Conservation (phyloP, 2,888 invertebrate species). For the Cosmorhoe ocellata region DNA sequence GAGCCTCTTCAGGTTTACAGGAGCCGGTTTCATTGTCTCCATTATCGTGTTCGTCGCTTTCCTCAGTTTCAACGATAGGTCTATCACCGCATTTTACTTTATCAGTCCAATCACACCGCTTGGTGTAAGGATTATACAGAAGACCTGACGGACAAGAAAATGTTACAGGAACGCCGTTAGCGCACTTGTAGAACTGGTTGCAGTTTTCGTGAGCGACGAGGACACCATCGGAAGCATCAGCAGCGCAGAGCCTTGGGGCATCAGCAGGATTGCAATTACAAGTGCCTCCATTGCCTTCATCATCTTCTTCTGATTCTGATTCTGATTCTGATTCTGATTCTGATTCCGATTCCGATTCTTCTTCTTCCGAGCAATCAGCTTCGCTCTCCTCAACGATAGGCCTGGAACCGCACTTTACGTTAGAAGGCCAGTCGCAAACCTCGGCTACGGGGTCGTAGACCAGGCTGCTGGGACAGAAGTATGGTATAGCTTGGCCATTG, state of each 20-base stretch:
- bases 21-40: too few relatives aligned
- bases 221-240: slow-evolving; percentile 36
- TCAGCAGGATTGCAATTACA: slow-evolving; percentile 30
- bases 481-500: slow-evolving; percentile 36
- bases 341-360: too few relatives aligned
- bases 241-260: slow-evolving; percentile 40
- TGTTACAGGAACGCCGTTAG: slow-evolving; percentile 27
- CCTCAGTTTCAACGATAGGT: background rate
- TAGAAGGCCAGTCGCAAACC: slow-evolving; percentile 43
- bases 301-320: too few relatives aligned
- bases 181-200: slow-evolving; percentile 44
- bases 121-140: slow-evolving; percentile 28
- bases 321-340: too few relatives aligned
- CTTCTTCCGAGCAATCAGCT: slow-evolving; percentile 3
- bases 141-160: slow-evolving; percentile 19
- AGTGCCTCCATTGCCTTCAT: background rate
- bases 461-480: slow-evolving; percentile 33
- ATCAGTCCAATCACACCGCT: slow-evolving; percentile 40
- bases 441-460: slow-evolving; percentile 38
- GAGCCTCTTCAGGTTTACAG: too few relatives aligned
- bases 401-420: slow-evolving; percentile 40
- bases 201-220: slow-evolving; percentile 45
- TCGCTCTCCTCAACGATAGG: slow-evolving; percentile 22
- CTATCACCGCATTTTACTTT: slow-evolving; percentile 37
- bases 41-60: too few relatives aligned